Percentiles rank a stretch among this genome's conserved stretches.
Evolutionary conservation across 2,113 vertebrate genomes (phyloP).

Genomic region (Balaenoptera acutorostrata): DNA sequence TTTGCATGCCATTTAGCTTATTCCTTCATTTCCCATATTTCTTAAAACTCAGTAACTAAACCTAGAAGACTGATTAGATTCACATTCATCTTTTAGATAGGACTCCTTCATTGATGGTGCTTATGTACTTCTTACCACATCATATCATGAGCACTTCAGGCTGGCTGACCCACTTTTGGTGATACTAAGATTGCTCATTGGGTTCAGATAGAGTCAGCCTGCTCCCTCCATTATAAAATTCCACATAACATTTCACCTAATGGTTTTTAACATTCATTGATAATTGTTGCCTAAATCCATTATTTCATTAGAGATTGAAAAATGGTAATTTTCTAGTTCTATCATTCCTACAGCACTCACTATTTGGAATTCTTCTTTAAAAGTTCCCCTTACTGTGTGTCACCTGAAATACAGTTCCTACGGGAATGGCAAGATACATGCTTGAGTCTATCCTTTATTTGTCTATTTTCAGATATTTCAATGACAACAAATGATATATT

Average conservation of each 20-base stretch:
- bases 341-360: background rate
- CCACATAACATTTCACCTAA: background rate
- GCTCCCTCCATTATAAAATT: background rate
- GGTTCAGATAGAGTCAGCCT: background rate
- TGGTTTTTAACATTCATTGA: background rate
- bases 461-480: background rate
- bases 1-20: background rate
- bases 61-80: background rate
- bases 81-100: background rate
- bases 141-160: background rate
- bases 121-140: background rate
- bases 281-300: background rate
- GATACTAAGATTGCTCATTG: background rate
- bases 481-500: background rate
- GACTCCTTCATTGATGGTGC: background rate
- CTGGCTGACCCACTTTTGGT: background rate
- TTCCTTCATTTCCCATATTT: background rate
- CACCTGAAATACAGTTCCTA: background rate
- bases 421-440: background rate
- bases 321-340: background rate
- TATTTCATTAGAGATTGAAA: background rate
- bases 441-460: background rate
- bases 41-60: background rate
- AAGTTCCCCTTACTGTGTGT: background rate
- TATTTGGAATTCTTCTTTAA: background rate